Evolutionary conservation across 2,113 vertebrate genomes (phyloP), one percentile per base, ranked within the genome.

Genomic region (Semnornis frantzii): DNA sequence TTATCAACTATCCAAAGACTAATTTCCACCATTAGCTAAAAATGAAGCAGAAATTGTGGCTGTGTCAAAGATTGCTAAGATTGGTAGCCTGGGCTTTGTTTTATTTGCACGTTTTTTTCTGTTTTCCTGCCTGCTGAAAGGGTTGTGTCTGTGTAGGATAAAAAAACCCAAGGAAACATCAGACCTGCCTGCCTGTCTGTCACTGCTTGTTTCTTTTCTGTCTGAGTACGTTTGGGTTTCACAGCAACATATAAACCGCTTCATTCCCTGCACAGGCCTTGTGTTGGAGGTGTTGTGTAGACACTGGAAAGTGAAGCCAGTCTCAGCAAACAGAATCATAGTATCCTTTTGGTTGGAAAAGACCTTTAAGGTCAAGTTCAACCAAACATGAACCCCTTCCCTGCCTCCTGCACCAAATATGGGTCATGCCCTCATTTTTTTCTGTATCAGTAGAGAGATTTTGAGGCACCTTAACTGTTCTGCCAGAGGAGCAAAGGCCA

Each of bases 1-100:
- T 97, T 98, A 97, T 97, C 97, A 98, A 94, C 95, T 95, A 87
- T 87, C 94, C 87, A 58, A 97, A 97, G 96, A 98, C 95, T 97
- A 95, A 98, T 98, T 97, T 96, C 97, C 93, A 97, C 96, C 80
- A 95, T 97, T 97, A 97, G 96, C 89, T 94, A 97, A 94, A 97
- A 97, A 95, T 85, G 44, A 97, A 97, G 95, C 92, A 89, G 87
- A 92, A 97, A 97, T 97, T 95, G 97, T 58, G 91, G 90, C 42
- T 95, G 87, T 85, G 80, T 97, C 79, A 7, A 89, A 96, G 88
- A 95, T 94, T 84, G 15, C 73, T 37, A 15, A 88, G 92, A 86
- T 92, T 78, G 52, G 82, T 93, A 54, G 50, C 58, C 58, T 83
- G 21, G 48, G 27, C 58, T 84, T 96, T 82, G 87, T 95, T 93